Conservation (phyloP, 2,888 invertebrate species). For the Euproctis similis region DNA sequence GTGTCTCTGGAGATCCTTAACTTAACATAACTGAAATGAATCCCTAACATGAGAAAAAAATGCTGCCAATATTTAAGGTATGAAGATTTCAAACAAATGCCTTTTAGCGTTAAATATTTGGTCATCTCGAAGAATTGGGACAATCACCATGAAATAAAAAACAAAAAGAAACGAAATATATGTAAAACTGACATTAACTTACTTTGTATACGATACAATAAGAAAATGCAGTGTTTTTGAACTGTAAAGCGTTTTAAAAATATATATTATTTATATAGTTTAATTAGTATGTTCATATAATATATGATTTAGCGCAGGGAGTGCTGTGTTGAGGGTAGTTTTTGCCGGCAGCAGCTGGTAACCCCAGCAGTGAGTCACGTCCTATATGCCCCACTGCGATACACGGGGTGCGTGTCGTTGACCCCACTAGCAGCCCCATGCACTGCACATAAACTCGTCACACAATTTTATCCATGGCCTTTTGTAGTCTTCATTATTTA, state of each 20-base stretch:
- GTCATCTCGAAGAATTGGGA: no score
- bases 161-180: no score
- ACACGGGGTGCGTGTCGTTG: constrained; percentile 72
- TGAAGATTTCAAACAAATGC: no score
- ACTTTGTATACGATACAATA: no score
- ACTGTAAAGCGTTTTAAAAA: constrained; percentile 14
- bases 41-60: no score
- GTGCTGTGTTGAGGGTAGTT: constrained; percentile 55
- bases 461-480: constrained; percentile 62
- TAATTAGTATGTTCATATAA: constrained; percentile 36
- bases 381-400: constrained; percentile 64
- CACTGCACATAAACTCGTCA: constrained; percentile 51
- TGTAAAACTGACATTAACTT: no score
- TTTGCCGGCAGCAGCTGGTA: constrained; percentile 70
- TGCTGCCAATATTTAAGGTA: no score
- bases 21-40: no score
- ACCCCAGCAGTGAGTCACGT: constrained; percentile 71
- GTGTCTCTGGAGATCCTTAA: no score
- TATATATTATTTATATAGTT: constrained; percentile 26
- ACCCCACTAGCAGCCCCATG: constrained; percentile 68
- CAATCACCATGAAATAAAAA: no score
- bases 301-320: constrained; percentile 25
- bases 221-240: no score
- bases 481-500: constrained; percentile 65
- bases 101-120: no score